Evolutionary conservation across 1,140 invertebrate species (phyloP).

Genomic region (Portunus trituberculatus): DNA sequence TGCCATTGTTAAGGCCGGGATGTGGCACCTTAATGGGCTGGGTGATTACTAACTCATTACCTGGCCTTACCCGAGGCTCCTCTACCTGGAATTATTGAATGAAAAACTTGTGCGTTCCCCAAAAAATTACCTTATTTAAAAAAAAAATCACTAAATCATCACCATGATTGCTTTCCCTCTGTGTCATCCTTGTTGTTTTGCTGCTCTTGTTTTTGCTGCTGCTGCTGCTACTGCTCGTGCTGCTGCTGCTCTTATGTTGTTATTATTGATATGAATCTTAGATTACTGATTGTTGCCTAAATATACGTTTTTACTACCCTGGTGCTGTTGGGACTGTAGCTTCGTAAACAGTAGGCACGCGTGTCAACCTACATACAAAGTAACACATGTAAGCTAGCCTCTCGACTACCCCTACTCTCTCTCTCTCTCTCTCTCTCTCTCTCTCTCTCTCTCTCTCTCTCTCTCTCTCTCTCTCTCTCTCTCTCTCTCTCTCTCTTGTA

Average conservation of each 20-base stretch:
- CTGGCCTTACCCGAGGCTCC: not conserved
- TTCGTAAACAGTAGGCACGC: too few species aligned
- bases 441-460: too few species aligned
- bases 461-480: too few species aligned
- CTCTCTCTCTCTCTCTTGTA: too few species aligned
- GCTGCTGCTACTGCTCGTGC: not conserved
- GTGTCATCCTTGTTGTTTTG: not conserved
- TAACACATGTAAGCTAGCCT: too few species aligned
- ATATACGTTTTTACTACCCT: not conserved
- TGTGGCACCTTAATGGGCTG: not conserved
- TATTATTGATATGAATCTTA: not conserved
- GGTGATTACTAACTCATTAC: constrained; percentile 1
- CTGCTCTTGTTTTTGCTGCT: not conserved
- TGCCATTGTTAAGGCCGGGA: constrained; percentile 21
- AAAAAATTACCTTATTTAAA: not conserved
- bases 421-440: too few species aligned
- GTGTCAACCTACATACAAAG: too few species aligned
- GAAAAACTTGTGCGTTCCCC: not conserved
- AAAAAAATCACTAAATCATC: not conserved
- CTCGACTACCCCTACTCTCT: too few species aligned
- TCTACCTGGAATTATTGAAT: not conserved
- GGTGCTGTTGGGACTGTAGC: not conserved
- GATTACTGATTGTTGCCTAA: too few species aligned
- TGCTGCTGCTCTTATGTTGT: not conserved
- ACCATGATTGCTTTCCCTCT: not conserved